phyloP scores from a whole-genome alignment of 2,888 invertebrate genomes.

The Himalopsyche tibetana region DNA sequence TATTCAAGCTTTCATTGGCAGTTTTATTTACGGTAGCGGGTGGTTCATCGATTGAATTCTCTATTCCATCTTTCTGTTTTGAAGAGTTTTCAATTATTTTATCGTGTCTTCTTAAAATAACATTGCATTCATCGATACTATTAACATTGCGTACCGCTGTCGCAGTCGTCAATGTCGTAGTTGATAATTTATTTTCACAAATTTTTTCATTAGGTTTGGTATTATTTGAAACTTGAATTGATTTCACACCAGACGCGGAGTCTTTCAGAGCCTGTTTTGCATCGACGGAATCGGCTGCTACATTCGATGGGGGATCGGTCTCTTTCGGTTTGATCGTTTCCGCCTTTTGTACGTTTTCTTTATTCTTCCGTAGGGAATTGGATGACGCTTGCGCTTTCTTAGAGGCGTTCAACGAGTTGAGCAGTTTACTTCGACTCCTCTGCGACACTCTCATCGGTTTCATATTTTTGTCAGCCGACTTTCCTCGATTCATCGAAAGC shows the following conservation, averaged over 20 bases:
- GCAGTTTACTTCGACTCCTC: slow-evolving; percentile 44
- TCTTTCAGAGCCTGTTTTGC: not conserved
- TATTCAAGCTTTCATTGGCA: not conserved
- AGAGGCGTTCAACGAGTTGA: slow-evolving; percentile 42
- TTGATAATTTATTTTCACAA: not conserved
- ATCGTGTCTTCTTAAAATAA: not conserved
- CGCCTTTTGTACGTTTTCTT: slow-evolving; percentile 26
- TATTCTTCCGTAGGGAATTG: not conserved
- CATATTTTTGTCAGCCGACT: slow-evolving; percentile 33
- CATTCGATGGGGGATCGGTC: not conserved
- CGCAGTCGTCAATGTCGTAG: not conserved
- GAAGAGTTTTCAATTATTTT: slow-evolving; percentile 11
- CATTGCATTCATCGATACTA: not conserved
- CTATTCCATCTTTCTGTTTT: not conserved
- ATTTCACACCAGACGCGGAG: not conserved
- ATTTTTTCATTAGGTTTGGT: not conserved
- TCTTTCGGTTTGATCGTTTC: slow-evolving; percentile 46
- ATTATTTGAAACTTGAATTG: not conserved
- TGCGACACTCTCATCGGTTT: slow-evolving; percentile 56
- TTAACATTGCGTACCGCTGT: not conserved
- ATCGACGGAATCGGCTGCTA: not conserved
- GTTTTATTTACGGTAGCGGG: not conserved
- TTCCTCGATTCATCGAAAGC: slow-evolving; percentile 47
- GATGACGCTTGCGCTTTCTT: slow-evolving; percentile 42
- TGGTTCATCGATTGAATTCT: not conserved